Evolutionary conservation across 2,797 vertebrate species (phyloP), one percentile per base, ranked within the genome.

Genomic region (Xerus rutilus): DNA sequence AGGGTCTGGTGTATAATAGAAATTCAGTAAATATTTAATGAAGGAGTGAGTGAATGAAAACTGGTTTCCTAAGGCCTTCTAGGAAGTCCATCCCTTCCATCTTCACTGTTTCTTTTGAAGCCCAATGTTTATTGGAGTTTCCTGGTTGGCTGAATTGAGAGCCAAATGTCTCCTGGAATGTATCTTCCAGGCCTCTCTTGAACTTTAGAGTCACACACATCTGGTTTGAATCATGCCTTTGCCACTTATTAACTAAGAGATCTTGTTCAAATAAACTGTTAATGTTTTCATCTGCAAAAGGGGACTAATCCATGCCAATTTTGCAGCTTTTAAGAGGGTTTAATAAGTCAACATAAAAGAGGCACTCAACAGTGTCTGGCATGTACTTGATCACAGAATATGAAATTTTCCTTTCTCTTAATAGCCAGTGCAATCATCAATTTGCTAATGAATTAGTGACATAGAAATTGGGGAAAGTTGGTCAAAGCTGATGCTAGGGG

Each of bases 261-360:
- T 32, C 32, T 78, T 88, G 43, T 84, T 91, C 81, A 91, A 57
- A 76, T 83, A 94, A 86, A 83, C 74, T 64, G 49, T 77, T n/a
- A 72, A 32, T 86, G 43, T 82, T 67, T 87, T 92, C 65, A 81
- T 92, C 32, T 72, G 62, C 20, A 84, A 87, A 94, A 59, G 32
- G 74, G 39, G 23, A 59, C 21, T 62, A 72, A 72, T 57, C 54
- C 72, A n/a, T 21, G 11, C 28, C 35, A n/a, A 64, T 57, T 77
- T 65, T 92, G 12, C 25, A 32, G 13, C 95, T 95, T 85, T 79
- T 54, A 57, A 78, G 57, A 91, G 54, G 4, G 14, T 78, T 93
- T 82, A 94, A 88, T 85, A 14, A 92, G 14, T 87, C 35, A 70
- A 70, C 25, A 57, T 23, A 85, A 72, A 70, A 25, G n/a, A 88